Percentiles rank a stretch among this genome's conserved stretches.
Evolutionary conservation across 2,888 invertebrate genomes (phyloP).

Genomic region (Eledona agricola): DNA sequence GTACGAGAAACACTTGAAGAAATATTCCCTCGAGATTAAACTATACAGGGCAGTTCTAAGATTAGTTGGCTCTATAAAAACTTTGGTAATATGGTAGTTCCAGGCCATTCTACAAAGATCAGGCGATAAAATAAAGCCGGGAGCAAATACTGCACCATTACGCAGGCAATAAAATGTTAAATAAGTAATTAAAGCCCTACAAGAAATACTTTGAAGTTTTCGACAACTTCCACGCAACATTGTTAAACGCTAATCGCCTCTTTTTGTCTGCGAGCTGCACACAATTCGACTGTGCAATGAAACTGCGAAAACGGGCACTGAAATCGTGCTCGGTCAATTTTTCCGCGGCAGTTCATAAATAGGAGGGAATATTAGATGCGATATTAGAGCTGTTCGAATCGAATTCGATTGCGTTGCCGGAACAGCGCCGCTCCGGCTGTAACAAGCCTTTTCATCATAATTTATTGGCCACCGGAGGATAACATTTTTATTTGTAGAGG

Average conservation of each 20-base stretch:
- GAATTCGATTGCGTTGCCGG: slow-evolving; percentile 45
- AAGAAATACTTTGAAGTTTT: slow-evolving; percentile 53
- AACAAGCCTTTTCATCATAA: slow-evolving; percentile 58
- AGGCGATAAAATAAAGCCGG: slow-evolving; percentile 49
- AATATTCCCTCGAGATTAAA: slow-evolving; percentile 45
- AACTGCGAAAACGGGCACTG: too few species aligned
- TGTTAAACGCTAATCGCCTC: slow-evolving; percentile 38
- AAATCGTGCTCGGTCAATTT: too few species aligned
- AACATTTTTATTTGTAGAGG: slow-evolving; percentile 59
- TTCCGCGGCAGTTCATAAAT: slow-evolving; percentile 25
- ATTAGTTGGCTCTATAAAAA: slow-evolving; percentile 48
- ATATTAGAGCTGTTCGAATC: slow-evolving; percentile 40
- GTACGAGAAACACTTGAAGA: slow-evolving; percentile 45
- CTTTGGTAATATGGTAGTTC: slow-evolving; percentile 49
- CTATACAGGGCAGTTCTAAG: slow-evolving; percentile 45
- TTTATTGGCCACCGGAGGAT: slow-evolving; percentile 56
- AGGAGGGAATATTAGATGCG: slow-evolving; percentile 22
- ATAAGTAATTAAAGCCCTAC: slow-evolving; percentile 56
- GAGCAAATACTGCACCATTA: slow-evolving; percentile 50
- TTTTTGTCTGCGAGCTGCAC: too few species aligned
- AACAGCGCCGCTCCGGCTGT: slow-evolving; percentile 42
- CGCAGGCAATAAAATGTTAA: slow-evolving; percentile 58
- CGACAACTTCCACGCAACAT: slow-evolving; percentile 45
- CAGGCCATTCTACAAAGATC: slow-evolving; percentile 47
- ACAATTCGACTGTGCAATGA: too few species aligned